phyloP scores from a whole-genome alignment of 1,140 invertebrate species.

The Subanguina moxae region DNA sequence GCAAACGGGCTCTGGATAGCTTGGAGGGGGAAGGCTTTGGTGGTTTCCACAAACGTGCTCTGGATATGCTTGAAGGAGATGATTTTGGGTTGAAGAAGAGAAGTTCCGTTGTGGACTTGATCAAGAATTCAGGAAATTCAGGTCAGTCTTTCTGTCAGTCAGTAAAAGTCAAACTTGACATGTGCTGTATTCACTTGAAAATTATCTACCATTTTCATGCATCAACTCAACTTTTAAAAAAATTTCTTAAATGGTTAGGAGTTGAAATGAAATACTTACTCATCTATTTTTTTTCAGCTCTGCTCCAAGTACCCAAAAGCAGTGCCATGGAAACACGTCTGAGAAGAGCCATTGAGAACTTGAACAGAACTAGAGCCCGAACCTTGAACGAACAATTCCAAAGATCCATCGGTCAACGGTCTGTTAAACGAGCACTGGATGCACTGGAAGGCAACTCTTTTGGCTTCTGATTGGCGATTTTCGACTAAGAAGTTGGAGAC shows the following conservation, averaged over 20 bases:
- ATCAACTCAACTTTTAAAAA: no score
- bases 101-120: not conserved
- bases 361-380: not conserved
- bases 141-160: no score
- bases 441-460: slow-evolving; percentile 31
- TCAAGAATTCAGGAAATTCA: no score
- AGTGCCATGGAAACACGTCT: not conserved
- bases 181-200: no score
- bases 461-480: slow-evolving; percentile 10
- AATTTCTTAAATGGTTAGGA: no score
- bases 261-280: no score
- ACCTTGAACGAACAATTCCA: not conserved
- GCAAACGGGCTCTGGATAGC: slow-evolving; percentile 26
- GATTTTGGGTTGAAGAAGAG: slow-evolving; percentile 14
- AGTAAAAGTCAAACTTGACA: no score
- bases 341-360: not conserved
- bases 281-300: not conserved
- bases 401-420: not conserved
- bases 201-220: no score
- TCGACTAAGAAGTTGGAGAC: no score
- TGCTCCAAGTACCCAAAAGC: not conserved
- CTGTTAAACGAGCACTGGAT: slow-evolving; percentile 31
- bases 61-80: slow-evolving; percentile 30
- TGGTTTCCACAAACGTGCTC: slow-evolving; percentile 19
- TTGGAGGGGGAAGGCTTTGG: slow-evolving; percentile 32